Evolutionary conservation across 23 tunicate genomes (phyloP), one percentile per base, ranked within the genome.

Genomic region (Diplosoma virens): DNA sequence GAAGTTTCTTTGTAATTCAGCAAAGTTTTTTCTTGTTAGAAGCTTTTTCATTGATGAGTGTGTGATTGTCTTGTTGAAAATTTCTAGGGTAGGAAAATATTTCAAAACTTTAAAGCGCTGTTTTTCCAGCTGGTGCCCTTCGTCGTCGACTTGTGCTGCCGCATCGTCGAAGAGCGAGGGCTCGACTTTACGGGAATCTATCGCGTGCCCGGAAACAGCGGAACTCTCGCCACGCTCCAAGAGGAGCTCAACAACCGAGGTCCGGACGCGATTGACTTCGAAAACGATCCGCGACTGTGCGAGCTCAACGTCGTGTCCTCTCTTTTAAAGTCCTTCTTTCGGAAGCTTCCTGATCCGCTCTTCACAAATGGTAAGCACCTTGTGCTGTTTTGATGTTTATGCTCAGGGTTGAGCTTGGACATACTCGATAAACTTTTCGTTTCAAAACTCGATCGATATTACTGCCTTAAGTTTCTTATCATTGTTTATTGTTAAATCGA

Each of bases 121-220:
- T 56, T 6, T 56, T 37, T 69, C 23, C 76, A 92, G 97, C 70
- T 81, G 47, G 92, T 92, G 7, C 97, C 97, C 0, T 85, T 74
- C 66, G 83, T 92, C 1, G 97, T 92, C 27, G 97, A 92, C 1
- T 37, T 92, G 25, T 92, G 92, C 52, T 92, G 97, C 59, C 91
- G 92, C 1, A 76, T 92, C 58, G 92, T 92, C 60, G 97, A 92
- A 33, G 97, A 81, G 37, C 56, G 78, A 17, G 92, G 97, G 0
- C 63, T 92, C 1, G 24, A 33, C 32, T 85, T 81, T 50, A 92
- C 79, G 18, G 97, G 97, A 16, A 92, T 92, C 53, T 92, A 92
- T 34, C 82, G 97, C 26, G 97, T 92, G 9, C 97, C 97, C 23
- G 97, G 97, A 25, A 92, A 92, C 87, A 92, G 81, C 61, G 92